A percentile compares a stretch with the other conserved stretches of the same genome.
phyloP scores from a whole-genome alignment of 2,113 vertebrate species.

The Hemiprocne comata region DNA sequence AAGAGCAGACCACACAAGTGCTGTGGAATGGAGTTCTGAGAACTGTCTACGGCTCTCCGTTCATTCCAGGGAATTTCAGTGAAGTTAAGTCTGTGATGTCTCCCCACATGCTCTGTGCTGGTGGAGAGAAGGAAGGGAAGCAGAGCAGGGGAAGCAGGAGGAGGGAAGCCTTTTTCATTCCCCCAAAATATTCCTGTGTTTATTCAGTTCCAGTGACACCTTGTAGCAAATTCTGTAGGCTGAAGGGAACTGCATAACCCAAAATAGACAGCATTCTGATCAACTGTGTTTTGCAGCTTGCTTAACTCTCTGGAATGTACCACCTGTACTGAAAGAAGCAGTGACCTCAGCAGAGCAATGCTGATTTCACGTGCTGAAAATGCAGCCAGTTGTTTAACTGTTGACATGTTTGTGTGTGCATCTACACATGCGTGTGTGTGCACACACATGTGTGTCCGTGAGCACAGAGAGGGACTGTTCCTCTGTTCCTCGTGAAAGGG shows the following conservation, averaged over 20 bases:
- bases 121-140: background rate
- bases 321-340: conserved; percentile 21
- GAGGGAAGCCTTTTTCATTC: conserved; percentile 2
- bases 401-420: too few relatives aligned
- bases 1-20: conserved; percentile 67
- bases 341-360: background rate
- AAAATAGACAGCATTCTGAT: conserved; percentile 6
- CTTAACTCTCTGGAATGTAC: background rate
- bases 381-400: background rate
- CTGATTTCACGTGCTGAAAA: background rate
- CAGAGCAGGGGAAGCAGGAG: background rate
- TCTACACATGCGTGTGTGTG: background rate
- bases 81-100: background rate
- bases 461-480: background rate
- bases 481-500: background rate
- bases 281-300: background rate
- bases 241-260: background rate
- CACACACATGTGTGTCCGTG: background rate
- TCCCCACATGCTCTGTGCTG: background rate
- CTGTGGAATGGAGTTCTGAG: conserved; percentile 33
- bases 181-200: background rate
- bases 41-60: background rate
- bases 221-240: background rate
- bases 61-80: conserved; percentile 33
- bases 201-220: background rate